These are phyloP conservation scores for Bombus turneri DNA, from an alignment of 1,140 invertebrate species.

Conservation along the genomic window DNA sequence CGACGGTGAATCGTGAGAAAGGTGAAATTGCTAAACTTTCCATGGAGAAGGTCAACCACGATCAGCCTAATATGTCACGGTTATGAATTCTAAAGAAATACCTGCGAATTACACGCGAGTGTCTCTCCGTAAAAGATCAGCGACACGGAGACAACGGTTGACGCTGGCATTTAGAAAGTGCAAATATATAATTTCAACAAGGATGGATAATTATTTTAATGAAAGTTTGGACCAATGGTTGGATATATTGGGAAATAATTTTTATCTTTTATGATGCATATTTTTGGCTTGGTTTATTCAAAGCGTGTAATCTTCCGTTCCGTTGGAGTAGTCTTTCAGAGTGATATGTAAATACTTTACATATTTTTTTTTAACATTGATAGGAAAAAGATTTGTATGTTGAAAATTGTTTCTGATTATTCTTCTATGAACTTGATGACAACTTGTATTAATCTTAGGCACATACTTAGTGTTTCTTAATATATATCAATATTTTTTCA, in stretches of 20 bases:
- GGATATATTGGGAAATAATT: not conserved
- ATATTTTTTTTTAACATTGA: too few species aligned
- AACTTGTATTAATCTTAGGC: too few species aligned
- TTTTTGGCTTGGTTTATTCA: not conserved
- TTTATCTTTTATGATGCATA: not conserved
- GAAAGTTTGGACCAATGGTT: not conserved
- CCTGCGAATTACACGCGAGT: not conserved
- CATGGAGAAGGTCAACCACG: slow-evolving; percentile 14
- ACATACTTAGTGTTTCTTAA: too few species aligned
- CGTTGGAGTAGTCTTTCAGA: too few species aligned
- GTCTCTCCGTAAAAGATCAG: not conserved
- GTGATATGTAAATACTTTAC: too few species aligned
- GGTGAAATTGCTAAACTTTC: not conserved
- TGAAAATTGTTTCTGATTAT: not conserved
- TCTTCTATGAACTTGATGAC: not conserved
- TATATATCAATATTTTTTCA: too few species aligned
- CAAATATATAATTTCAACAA: not conserved
- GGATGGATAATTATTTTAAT: slow-evolving; percentile 21
- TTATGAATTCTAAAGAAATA: slow-evolving; percentile 13
- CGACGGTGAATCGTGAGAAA: slow-evolving; percentile 11
- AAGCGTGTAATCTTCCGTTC: not conserved
- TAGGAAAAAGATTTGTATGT: not conserved
- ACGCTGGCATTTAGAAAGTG: slow-evolving; percentile 18
- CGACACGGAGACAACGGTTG: not conserved
- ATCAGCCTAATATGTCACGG: not conserved